Base-by-base conservation (phyloP, 1,140 invertebrate genomes). In the Cotesia chilonis region DNA sequence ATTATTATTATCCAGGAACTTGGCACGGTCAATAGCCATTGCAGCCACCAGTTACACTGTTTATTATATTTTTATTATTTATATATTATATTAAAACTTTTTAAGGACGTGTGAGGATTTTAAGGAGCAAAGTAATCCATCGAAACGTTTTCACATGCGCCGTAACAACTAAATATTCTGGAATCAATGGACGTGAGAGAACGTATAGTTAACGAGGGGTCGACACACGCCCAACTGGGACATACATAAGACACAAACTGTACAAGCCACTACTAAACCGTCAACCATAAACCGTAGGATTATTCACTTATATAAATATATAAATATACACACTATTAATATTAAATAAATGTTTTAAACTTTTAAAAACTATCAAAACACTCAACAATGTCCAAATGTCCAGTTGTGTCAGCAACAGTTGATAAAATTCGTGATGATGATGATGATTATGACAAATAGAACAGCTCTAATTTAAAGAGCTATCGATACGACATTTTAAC, bases 181-280 rank as follows among this genome's bases (percentile, higher is more conserved):
- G 68, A 70, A 70, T 70, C 68, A 70, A 70, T 70, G 68, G 68
- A 70, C 57, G 57, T 70, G 68, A 71, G 38, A 54, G 47, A 68
- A 12, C 59, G 59, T 63, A 63, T 37, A 20, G 4, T 14, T n/a
- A 57, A 57, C 17, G 54, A 38, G 36, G 35, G 38, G 37, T 60
- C 70, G 51, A 64, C 57, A 67, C 47, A 57, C 51, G 60, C 59
- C 59, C 59, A 63, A 60, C 36, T 55, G 52, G 47, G 28, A 20
- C 69, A 64, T 47, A 54, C 35, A 66, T 37, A 47, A 47, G 12
- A 68, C 38, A 70, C 10, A 63, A 65, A 20, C 28, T 36, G 63
- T 37, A 65, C 14, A 65, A 51, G 47, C 63, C 14, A 17, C 7
- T 7, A 17, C 4, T 20, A 14, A 10, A 64, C 35, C n/a, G 63